phyloP scores from a whole-genome alignment of 2,888 invertebrate genomes.

The Watsonalla binaria region DNA sequence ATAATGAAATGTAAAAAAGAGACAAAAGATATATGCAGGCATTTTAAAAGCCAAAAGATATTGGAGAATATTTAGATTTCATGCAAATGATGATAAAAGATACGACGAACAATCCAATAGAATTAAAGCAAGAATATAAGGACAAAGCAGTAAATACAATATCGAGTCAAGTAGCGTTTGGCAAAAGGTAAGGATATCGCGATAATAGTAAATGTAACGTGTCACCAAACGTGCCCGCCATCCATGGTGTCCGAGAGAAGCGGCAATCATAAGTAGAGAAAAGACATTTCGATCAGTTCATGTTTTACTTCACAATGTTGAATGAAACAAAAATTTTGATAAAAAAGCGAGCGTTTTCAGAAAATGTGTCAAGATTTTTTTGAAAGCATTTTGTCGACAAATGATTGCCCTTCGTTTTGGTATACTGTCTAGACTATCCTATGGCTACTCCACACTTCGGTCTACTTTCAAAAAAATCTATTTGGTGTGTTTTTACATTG shows the following conservation, averaged over 20 bases:
- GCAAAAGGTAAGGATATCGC: slow-evolving; percentile 30
- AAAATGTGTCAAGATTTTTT: slow-evolving; percentile 85
- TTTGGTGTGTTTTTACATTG: slow-evolving; percentile 64
- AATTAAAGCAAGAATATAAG: slow-evolving; percentile 6
- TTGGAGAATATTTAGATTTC: too few species aligned
- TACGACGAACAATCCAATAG: too few species aligned
- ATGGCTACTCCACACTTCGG: slow-evolving; percentile 72
- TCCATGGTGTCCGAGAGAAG: slow-evolving; percentile 74
- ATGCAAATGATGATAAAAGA: not conserved
- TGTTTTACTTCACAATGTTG: slow-evolving; percentile 34
- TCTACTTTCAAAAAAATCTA: slow-evolving; percentile 82
- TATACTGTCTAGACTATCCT: slow-evolving; percentile 37
- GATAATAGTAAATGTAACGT: slow-evolving; percentile 33
- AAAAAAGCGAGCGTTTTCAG: slow-evolving; percentile 76
- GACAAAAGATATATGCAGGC: too few species aligned
- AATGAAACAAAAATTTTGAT: slow-evolving; percentile 33
- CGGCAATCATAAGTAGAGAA: slow-evolving; percentile 78
- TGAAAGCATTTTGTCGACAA: slow-evolving; percentile 74
- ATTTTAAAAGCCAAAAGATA: too few species aligned
- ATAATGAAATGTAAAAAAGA: too few species aligned
- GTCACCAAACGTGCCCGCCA: slow-evolving; percentile 75
- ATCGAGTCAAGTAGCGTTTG: slow-evolving; percentile 62
- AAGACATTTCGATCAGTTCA: slow-evolving; percentile 72
- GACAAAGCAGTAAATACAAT: slow-evolving; percentile 9
- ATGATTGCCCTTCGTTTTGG: slow-evolving; percentile 71